These are phyloP conservation scores for Octodonta nipae DNA, from an alignment of 2,888 invertebrate species.

Conservation along the genomic window DNA sequence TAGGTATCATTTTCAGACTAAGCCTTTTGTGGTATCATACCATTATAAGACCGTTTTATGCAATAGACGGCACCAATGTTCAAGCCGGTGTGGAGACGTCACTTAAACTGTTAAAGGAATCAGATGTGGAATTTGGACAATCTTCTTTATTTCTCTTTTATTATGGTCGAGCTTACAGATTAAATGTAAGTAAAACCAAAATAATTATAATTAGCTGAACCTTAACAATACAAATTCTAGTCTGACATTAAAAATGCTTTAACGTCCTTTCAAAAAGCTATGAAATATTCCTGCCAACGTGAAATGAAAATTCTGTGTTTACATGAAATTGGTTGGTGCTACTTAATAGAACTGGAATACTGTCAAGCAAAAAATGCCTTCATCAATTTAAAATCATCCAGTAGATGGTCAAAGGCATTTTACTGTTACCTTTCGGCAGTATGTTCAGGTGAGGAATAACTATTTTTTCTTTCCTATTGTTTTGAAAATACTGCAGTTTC, in stretches of 20 bases:
- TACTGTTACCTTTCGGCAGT: slow-evolving; percentile 48
- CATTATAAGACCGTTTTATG: slow-evolving; percentile 53
- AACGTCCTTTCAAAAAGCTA: slow-evolving; percentile 43
- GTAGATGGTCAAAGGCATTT: slow-evolving; percentile 52
- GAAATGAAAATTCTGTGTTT: slow-evolving; percentile 48
- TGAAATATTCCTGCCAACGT: slow-evolving; percentile 45
- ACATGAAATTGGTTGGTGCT: slow-evolving; percentile 54
- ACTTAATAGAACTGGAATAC: slow-evolving; percentile 48
- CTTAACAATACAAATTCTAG: slow-evolving; percentile 32
- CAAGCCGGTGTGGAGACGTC: slow-evolving; percentile 45
- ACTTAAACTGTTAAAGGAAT: slow-evolving; percentile 40
- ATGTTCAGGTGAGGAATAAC: slow-evolving; percentile 25
- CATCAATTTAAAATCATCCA: slow-evolving; percentile 42
- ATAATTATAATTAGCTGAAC: too few relatives aligned
- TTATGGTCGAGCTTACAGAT: slow-evolving; percentile 45
- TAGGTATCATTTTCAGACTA: slow-evolving; percentile 31
- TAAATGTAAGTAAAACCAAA: slow-evolving; percentile 39
- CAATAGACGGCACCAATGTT: slow-evolving; percentile 47
- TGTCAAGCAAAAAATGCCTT: slow-evolving; percentile 40
- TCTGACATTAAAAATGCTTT: slow-evolving; percentile 46
- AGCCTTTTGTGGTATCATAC: slow-evolving; percentile 56
- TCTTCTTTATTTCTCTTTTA: slow-evolving; percentile 56
- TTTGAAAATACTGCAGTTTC: not conserved
- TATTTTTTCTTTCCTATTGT: not conserved
- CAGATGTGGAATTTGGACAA: slow-evolving; percentile 41